Evolutionary conservation across 1,140 invertebrate genomes (phyloP).

Genomic region (Pararge aegeria): DNA sequence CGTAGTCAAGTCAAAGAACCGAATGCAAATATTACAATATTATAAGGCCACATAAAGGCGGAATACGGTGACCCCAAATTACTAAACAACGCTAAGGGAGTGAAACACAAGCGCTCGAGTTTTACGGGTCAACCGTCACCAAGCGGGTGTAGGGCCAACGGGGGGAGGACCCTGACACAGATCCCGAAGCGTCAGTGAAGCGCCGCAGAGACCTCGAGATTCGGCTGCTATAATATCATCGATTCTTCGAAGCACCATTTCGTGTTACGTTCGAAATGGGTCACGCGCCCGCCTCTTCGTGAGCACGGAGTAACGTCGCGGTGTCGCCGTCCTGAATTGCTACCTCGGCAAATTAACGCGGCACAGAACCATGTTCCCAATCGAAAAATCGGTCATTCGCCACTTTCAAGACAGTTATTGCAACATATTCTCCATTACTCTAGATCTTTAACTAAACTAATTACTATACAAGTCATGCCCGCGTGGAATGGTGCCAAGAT

Average conservation of each 20-base stretch:
- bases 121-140: conserved; percentile 50
- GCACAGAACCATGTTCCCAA: conserved; percentile 39
- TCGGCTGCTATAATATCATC: conserved; percentile 67
- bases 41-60: conserved; percentile 21
- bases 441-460: too few relatives aligned
- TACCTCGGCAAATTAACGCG: conserved; percentile 59
- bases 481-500: too few relatives aligned
- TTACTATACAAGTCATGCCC: too few relatives aligned
- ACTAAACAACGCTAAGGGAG: conserved; percentile 54
- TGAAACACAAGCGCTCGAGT: conserved; percentile 62
- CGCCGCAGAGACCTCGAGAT: conserved; percentile 63
- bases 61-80: conserved; percentile 53
- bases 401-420: conserved; percentile 26
- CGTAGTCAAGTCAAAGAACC: background rate
- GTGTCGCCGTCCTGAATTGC: conserved; percentile 63
- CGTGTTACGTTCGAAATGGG: conserved; percentile 68
- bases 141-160: conserved; percentile 59
- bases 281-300: conserved; percentile 53
- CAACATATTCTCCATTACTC: background rate
- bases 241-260: conserved; percentile 63
- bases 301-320: conserved; percentile 44
- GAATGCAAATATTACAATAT: background rate
- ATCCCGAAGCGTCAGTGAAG: conserved; percentile 68
- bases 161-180: conserved; percentile 76
- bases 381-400: conserved; percentile 39